phyloP scores from a whole-genome alignment of 2,113 vertebrate genomes.

The Lagopus leucura region DNA sequence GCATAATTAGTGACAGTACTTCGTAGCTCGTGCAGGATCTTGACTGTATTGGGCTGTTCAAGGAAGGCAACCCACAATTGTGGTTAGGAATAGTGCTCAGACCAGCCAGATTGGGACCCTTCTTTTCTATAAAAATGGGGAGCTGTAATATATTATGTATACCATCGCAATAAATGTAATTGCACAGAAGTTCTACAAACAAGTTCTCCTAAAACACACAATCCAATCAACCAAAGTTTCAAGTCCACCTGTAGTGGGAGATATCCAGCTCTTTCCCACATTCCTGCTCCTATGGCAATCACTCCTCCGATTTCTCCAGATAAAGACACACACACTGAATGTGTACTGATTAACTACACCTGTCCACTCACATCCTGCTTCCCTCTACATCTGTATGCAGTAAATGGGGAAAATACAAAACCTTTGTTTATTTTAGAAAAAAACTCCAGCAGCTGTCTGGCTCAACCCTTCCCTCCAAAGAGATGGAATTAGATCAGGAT shows the following conservation, averaged over 20 bases:
- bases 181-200: not conserved
- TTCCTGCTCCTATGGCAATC: not conserved
- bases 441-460: not conserved
- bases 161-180: not conserved
- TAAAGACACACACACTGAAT: not conserved
- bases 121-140: not conserved
- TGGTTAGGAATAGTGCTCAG: not conserved
- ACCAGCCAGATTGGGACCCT: not conserved
- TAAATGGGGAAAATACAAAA: not conserved
- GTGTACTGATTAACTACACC: not conserved
- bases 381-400: not conserved
- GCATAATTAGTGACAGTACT: not conserved
- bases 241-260: not conserved
- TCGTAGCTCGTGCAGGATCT: not conserved
- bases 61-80: not conserved
- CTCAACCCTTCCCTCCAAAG: not conserved
- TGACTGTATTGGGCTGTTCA: not conserved
- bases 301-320: not conserved
- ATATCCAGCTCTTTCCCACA: not conserved
- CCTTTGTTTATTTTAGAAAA: not conserved
- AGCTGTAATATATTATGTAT: not conserved
- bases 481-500: not conserved
- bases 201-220: not conserved
- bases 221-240: not conserved
- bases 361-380: not conserved